Evolutionary conservation across 2,888 invertebrate genomes (phyloP).

Genomic region (Calameuta pallipes): DNA sequence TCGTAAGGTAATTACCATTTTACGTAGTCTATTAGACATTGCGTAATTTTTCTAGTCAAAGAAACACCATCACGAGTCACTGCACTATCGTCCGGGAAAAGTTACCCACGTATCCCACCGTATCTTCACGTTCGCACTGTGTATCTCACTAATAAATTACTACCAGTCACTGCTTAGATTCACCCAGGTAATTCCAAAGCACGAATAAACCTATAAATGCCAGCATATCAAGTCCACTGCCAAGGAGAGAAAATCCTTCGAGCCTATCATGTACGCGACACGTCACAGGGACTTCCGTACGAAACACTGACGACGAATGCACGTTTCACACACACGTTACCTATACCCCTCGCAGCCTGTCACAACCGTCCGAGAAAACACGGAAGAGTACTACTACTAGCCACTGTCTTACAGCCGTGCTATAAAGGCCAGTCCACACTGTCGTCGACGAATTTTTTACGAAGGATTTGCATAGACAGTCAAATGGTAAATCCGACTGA

Average conservation of each 20-base stretch:
- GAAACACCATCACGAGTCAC: neutral
- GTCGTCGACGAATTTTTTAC: neutral
- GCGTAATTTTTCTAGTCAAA: neutral
- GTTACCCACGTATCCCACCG: neutral
- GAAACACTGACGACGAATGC: neutral
- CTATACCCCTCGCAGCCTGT: neutral
- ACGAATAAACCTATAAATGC: neutral
- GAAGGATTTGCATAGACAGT: neutral
- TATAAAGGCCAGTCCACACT: neutral
- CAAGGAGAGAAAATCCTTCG: neutral
- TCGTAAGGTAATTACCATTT: conserved; percentile 37
- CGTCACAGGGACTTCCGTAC: neutral
- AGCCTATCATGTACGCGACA: neutral
- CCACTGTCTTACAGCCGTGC: neutral
- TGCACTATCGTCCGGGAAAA: neutral
- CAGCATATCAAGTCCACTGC: neutral
- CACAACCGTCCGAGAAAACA: neutral
- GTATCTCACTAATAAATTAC: neutral
- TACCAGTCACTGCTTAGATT: neutral
- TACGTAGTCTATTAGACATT: conserved; percentile 27
- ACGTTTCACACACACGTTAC: neutral
- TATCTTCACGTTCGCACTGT: neutral
- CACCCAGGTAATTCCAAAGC: neutral
- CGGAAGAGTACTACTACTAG: neutral
- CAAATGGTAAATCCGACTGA: neutral